Percentiles rank a stretch among this genome's conserved stretches.
Conservation (phyloP, 1,140 invertebrate species). For the Diuraphis noxia region DNA sequence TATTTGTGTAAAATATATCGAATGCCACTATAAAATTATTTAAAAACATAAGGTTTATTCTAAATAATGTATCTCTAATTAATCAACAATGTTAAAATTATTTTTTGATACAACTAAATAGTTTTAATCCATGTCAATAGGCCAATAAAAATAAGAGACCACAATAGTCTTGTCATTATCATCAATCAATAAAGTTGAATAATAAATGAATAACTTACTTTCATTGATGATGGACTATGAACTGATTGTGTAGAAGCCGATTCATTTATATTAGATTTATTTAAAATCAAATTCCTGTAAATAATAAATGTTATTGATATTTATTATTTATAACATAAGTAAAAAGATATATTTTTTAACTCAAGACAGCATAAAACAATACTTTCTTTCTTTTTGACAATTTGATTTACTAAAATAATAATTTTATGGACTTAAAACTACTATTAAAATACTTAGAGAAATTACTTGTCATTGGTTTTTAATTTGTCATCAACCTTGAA, state of each 20-base stretch:
- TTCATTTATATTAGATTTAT: constrained; percentile 27
- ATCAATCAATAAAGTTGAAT: neutral
- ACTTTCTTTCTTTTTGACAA: too few species aligned
- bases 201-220: constrained; percentile 37
- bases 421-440: neutral
- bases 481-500: neutral
- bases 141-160: neutral
- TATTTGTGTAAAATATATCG: neutral
- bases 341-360: neutral
- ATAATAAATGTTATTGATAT: neutral
- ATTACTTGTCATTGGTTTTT: constrained; percentile 26
- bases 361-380: neutral
- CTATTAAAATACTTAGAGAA: neutral
- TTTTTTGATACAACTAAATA: neutral
- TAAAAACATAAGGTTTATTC: neutral
- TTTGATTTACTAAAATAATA: neutral
- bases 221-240: neutral
- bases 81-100: neutral
- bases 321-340: neutral
- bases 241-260: neutral
- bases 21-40: neutral
- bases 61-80: neutral
- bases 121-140: neutral
- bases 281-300: constrained; percentile 1
- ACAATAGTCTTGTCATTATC: neutral